phyloP scores from a whole-genome alignment of 37 sponge, comb jelly and placozoan genomes.

The Diacarnus erythraeanus region DNA sequence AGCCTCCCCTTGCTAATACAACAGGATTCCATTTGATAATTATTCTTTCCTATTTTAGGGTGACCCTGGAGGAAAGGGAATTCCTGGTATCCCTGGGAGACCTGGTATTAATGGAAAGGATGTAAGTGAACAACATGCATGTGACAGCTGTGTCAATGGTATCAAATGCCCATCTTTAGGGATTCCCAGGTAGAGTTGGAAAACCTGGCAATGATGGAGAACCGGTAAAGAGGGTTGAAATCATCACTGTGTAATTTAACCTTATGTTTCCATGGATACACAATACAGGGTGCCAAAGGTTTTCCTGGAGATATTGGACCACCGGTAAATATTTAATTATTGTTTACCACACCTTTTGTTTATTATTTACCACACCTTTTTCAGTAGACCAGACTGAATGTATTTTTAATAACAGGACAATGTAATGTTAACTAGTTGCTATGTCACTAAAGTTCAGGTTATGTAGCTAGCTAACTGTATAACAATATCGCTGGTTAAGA shows the following conservation, averaged over 20 bases:
- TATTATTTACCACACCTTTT: background rate
- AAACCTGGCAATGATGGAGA: conserved; percentile 29
- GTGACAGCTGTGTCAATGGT: background rate
- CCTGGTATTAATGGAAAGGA: conserved; percentile 24
- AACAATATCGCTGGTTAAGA: too few species aligned
- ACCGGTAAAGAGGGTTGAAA: background rate
- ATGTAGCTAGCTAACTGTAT: too few species aligned
- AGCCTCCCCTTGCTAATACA: too few species aligned
- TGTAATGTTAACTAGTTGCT: too few species aligned
- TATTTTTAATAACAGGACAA: too few species aligned
- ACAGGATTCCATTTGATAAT: too few species aligned
- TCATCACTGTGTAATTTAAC: background rate
- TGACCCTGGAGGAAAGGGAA: conserved; percentile 33
- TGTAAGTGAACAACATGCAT: background rate
- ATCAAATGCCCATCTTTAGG: background rate
- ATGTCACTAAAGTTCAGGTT: too few species aligned
- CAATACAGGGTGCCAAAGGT: conserved; percentile 21
- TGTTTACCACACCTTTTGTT: background rate
- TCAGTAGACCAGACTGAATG: background rate
- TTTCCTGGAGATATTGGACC: conserved; percentile 16
- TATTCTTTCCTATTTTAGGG: conserved; percentile 3
- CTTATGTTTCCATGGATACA: background rate
- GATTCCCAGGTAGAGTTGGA: conserved; percentile 29
- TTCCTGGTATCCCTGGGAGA: conserved; percentile 20
- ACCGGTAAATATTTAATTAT: background rate